Base-by-base conservation (phyloP, 2,113 vertebrate genomes). In the Epinephelus cyanopodus region DNA sequence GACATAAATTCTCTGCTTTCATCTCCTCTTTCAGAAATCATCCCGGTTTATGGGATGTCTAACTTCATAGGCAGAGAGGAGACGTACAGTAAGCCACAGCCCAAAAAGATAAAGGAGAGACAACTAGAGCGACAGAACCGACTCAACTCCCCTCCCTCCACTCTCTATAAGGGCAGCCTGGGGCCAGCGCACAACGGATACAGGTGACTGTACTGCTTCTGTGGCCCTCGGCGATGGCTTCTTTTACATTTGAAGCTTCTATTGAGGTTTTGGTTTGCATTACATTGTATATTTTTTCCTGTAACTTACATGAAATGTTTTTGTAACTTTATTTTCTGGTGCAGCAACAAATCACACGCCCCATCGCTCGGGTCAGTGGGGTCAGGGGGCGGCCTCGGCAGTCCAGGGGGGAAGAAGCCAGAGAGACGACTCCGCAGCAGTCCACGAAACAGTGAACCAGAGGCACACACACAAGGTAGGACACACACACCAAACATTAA, bases 11-110 rank as follows among this genome's bases (percentile, higher is more conserved):
- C 23, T 54, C 42, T 19, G 25, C 29, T 61, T 13, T 39, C 19
- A 29, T 54, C 48, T 66, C 6, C 12, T 50, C 54, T 39, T 56
- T 6, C 91, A 99, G 98, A 99, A 95, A 98, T 99, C 74, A 98
- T 99, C 94, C 97, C 98, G 72, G 95, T 99, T 78, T 99, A 98
- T 2, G 98, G 97, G 63, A 99, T 99, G 97, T 98, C 97, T 23
- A 99, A 96, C 94, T 99, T 96, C 84, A 96, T 98, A 56, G 96
- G 96, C 77, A 94, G 97, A 81, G 98, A 99, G 88, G 98, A 99
- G 71, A 97, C 96, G 72, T 99, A 98, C 95, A 95, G 92, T 91
- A 99, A 99, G 88, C 97, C 97, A 9, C 98, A 97, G 56, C 97
- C 97, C 93, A 99, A 99, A 91, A 99, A 99, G 77, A 94, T 94